Evolutionary conservation across 1,140 invertebrate species (phyloP).

Genomic region (Drosophila elegans): DNA sequence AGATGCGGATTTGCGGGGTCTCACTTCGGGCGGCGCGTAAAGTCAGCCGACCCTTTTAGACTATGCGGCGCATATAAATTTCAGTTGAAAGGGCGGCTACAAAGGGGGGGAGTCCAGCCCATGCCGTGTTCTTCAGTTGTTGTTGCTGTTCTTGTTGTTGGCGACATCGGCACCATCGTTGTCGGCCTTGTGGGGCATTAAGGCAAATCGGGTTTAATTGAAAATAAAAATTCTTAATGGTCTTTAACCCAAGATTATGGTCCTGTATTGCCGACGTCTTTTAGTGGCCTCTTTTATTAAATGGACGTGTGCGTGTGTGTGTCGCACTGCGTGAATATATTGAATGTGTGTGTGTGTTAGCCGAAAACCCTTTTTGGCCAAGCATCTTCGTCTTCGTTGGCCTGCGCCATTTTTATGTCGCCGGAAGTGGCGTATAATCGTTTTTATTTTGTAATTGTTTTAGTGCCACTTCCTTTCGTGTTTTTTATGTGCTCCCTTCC

Average conservation of each 20-base stretch:
- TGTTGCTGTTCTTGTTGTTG: conserved; percentile 46
- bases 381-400: conserved; percentile 43
- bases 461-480: conserved; percentile 82
- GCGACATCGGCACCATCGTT: conserved; percentile 74
- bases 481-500: conserved; percentile 74
- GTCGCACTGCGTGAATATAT: conserved; percentile 5
- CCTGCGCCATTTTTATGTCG: conserved; percentile 77
- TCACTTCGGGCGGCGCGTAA: conserved; percentile 60
- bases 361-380: conserved; percentile 62
- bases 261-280: conserved; percentile 76
- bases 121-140: conserved; percentile 42
- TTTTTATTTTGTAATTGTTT: conserved; percentile 84
- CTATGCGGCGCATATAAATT: conserved; percentile 81
- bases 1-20: conserved; percentile 8
- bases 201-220: conserved; percentile 84
- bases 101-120: conserved; percentile 26
- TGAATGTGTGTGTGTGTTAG: conserved; percentile 32
- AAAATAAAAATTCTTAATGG: conserved; percentile 84
- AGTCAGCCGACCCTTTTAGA: conserved; percentile 80
- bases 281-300: conserved; percentile 81
- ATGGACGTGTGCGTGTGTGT: conserved; percentile 42
- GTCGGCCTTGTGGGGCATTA: conserved; percentile 83
- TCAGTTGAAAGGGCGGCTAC: conserved; percentile 19
- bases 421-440: conserved; percentile 83
- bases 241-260: conserved; percentile 83